Evolutionary conservation across 1,140 invertebrate genomes (phyloP).

Genomic region (Procambarus virginalis): DNA sequence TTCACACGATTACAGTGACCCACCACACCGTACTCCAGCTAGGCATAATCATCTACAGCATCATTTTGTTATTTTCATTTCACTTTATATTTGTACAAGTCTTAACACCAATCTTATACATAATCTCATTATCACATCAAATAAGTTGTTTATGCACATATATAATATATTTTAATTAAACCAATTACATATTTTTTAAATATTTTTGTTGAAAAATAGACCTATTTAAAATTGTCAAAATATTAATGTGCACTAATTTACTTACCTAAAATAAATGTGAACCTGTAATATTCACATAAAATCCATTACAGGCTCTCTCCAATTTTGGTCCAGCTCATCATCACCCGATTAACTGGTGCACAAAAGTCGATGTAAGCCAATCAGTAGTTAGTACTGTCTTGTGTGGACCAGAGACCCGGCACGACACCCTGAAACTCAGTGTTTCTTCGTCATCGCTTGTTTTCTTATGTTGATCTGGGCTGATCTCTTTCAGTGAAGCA

Average conservation of each 20-base stretch:
- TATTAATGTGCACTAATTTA: background rate
- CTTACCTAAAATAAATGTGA: conserved; percentile 50
- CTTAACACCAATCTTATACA: too few relatives aligned
- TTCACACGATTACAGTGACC: too few relatives aligned
- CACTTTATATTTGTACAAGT: too few relatives aligned
- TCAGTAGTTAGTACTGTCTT: conserved; percentile 17
- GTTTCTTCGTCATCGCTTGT: background rate
- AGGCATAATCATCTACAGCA: too few relatives aligned
- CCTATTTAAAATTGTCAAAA: too few relatives aligned
- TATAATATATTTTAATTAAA: too few relatives aligned
- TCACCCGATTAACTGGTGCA: background rate
- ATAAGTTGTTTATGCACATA: too few relatives aligned
- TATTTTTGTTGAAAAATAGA: too few relatives aligned
- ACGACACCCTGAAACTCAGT: conserved; percentile 25
- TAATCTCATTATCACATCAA: too few relatives aligned
- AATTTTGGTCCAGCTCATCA: conserved; percentile 4
- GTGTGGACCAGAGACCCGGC: conserved; percentile 4
- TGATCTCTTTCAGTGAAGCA: background rate
- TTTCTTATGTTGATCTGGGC: background rate
- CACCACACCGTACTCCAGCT: too few relatives aligned
- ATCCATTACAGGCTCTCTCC: conserved; percentile 26
- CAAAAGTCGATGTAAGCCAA: conserved; percentile 1
- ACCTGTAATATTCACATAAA: conserved; percentile 43
- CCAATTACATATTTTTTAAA: too few relatives aligned
- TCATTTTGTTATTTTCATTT: too few relatives aligned